Conservation (phyloP, 2,797 vertebrate genomes). For the Pseudotriccus pelzelni region DNA sequence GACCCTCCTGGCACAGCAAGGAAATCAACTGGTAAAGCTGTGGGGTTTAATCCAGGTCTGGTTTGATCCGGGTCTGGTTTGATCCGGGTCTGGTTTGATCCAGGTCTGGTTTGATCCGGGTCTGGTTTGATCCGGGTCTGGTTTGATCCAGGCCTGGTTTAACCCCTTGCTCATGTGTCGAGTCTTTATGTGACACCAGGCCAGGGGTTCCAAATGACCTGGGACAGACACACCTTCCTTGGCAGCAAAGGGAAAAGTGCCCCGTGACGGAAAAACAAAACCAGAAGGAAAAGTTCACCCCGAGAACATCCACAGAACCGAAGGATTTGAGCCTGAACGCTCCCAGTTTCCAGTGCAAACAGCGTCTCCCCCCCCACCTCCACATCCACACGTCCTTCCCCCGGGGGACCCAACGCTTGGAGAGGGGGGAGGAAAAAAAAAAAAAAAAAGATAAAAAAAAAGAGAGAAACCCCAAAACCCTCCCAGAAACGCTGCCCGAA, state of each 20-base stretch:
- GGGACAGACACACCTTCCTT: not conserved
- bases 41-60: not conserved
- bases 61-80: not conserved
- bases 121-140: not conserved
- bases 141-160: not conserved
- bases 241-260: fast-evolving
- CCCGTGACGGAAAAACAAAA: fast-evolving
- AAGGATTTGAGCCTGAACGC: fast-evolving
- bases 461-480: not conserved
- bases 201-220: fast-evolving
- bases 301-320: fast-evolving
- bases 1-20: not conserved
- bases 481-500: not conserved
- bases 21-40: not conserved
- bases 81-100: not conserved
- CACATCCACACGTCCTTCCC: not conserved
- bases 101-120: not conserved
- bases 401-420: not conserved
- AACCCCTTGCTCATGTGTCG: not conserved
- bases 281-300: fast-evolving
- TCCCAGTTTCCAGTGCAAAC: not conserved
- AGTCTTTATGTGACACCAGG: fast-evolving
- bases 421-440: fast-evolving
- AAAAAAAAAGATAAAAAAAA: too few species aligned
- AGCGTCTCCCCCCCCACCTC: not conserved